These are phyloP conservation scores for Actias luna DNA, from an alignment of 2,888 invertebrate species.

Conservation along the genomic window DNA sequence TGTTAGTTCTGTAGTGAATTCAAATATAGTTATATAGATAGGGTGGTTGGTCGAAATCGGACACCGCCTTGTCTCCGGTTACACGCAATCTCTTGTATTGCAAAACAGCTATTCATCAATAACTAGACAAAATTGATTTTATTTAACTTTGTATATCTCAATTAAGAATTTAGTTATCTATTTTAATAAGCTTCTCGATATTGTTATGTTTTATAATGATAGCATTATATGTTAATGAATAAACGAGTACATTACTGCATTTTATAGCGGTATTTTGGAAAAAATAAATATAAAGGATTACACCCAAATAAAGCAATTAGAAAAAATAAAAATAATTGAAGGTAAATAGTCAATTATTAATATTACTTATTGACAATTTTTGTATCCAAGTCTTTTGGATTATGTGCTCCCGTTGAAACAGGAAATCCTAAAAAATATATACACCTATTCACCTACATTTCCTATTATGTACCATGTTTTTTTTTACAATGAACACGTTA, in stretches of 20 bases:
- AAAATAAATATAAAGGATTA: too few relatives aligned
- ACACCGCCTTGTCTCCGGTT: slow-evolving; percentile 59
- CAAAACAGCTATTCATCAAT: slow-evolving; percentile 37
- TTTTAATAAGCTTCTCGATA: neutral
- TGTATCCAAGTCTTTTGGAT: neutral
- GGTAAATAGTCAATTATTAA: too few relatives aligned
- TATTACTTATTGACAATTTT: neutral
- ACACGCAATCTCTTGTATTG: slow-evolving; percentile 64
- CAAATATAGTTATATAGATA: slow-evolving; percentile 47
- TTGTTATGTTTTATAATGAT: too few relatives aligned
- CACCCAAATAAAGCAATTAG: too few relatives aligned
- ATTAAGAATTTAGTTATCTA: neutral
- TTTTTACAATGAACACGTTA: too few relatives aligned
- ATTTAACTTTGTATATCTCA: neutral
- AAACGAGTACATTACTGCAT: too few relatives aligned
- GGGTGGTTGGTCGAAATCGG: slow-evolving; percentile 59
- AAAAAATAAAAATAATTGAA: too few relatives aligned
- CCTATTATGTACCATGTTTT: too few relatives aligned
- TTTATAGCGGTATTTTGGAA: too few relatives aligned
- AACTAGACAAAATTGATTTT: slow-evolving; percentile 40
- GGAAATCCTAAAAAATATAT: too few relatives aligned
- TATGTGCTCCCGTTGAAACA: neutral
- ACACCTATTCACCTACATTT: too few relatives aligned
- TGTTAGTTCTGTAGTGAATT: slow-evolving; percentile 36
- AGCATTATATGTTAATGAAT: too few relatives aligned